A percentile compares a stretch with the other conserved stretches of the same genome.
These are phyloP conservation scores for Polia nebulosa DNA, from an alignment of 2,888 invertebrate species.

Conservation along the genomic window DNA sequence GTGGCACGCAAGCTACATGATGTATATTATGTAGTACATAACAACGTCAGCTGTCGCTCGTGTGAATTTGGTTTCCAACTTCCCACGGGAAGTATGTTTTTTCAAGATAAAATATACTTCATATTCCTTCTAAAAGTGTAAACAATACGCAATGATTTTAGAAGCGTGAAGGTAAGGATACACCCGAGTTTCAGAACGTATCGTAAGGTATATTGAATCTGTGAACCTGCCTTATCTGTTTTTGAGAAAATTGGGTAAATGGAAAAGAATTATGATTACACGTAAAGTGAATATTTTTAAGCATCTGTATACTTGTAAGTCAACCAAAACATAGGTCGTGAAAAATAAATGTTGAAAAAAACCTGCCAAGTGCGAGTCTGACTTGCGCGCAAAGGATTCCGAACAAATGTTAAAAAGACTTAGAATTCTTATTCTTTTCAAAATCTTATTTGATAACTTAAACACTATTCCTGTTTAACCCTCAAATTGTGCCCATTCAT, in stretches of 20 bases:
- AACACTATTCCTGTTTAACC: no score
- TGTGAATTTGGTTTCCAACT: slow-evolving; percentile 18
- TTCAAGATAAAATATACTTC: slow-evolving; percentile 37
- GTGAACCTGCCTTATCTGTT: slow-evolving; percentile 20
- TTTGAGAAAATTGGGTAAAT: background rate
- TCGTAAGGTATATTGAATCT: background rate
- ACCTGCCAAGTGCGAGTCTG: no score
- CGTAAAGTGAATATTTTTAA: background rate
- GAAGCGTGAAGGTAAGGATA: slow-evolving; percentile 14
- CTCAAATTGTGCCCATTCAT: no score
- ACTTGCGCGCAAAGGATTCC: no score
- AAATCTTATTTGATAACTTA: no score
- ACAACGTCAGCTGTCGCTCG: slow-evolving; percentile 17
- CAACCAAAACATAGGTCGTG: background rate
- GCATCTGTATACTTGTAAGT: no score
- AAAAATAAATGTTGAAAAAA: background rate
- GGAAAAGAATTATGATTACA: background rate
- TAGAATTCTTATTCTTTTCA: no score
- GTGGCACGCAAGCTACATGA: background rate
- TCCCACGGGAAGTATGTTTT: slow-evolving; percentile 41
- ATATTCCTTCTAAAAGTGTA: slow-evolving; percentile 26
- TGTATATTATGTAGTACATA: slow-evolving; percentile 3
- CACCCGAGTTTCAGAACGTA: slow-evolving; percentile 2
- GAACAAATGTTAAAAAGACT: no score
- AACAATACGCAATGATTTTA: slow-evolving; percentile 22